Evolutionary conservation across 2,888 invertebrate genomes (phyloP).

Genomic region (Drosophila neotestacea): DNA sequence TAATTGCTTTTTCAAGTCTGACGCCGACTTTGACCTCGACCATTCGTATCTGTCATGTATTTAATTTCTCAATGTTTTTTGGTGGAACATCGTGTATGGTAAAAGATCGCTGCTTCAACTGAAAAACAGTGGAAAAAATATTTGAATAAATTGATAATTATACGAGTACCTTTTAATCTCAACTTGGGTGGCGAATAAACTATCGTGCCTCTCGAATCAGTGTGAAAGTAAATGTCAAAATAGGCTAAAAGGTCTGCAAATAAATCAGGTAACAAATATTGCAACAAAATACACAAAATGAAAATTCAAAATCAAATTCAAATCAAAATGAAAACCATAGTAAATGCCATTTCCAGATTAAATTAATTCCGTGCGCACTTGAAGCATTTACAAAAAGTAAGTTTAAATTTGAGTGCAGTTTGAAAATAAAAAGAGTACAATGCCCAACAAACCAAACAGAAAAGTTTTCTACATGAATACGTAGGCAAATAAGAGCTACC

Average conservation of each 20-base stretch:
- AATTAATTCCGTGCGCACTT: slow-evolving; percentile 28
- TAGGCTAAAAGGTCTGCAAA: slow-evolving; percentile 91
- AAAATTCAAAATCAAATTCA: slow-evolving; percentile 26
- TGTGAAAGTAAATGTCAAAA: slow-evolving; percentile 91
- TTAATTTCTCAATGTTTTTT: neutral
- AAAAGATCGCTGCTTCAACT: slow-evolving; percentile 21
- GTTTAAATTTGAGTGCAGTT: slow-evolving; percentile 39
- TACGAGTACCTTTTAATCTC: slow-evolving; percentile 89
- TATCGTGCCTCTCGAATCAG: slow-evolving; percentile 90
- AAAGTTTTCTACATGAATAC: slow-evolving; percentile 25
- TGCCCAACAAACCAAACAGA: slow-evolving; percentile 36
- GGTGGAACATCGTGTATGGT: neutral
- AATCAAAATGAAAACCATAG: slow-evolving; percentile 19
- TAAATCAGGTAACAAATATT: slow-evolving; percentile 62
- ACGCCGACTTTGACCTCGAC: slow-evolving; percentile 23
- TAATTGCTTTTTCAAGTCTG: slow-evolving; percentile 55
- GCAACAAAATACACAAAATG: slow-evolving; percentile 39
- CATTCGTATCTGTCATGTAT: slow-evolving; percentile 4
- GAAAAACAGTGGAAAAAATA: slow-evolving; percentile 39
- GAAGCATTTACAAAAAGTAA: slow-evolving; percentile 2
- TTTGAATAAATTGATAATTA: slow-evolving; percentile 48
- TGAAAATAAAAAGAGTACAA: slow-evolving; percentile 26
- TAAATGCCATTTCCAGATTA: slow-evolving; percentile 33
- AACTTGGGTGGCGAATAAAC: slow-evolving; percentile 89
- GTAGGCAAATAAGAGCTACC: slow-evolving; percentile 22